Evolutionary conservation across 2,888 invertebrate species (phyloP).

Genomic region (Metallyticus violacea): DNA sequence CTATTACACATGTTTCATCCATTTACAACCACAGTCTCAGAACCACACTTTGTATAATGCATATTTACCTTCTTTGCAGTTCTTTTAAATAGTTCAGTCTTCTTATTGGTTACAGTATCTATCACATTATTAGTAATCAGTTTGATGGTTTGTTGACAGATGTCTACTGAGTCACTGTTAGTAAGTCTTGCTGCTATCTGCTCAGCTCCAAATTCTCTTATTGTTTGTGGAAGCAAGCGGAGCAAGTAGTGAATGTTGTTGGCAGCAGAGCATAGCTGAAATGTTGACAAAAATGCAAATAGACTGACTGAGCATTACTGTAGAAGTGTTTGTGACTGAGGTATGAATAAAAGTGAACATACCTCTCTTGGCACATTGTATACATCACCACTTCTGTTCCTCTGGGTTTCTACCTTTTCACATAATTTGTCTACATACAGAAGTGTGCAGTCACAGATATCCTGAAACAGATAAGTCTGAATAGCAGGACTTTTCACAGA

Average conservation of each 20-base stretch:
- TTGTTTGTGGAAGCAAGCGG: conserved; percentile 79
- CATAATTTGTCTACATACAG: conserved; percentile 88
- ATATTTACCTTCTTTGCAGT: conserved; percentile 71
- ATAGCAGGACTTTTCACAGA: no score
- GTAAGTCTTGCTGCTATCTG: conserved; percentile 69
- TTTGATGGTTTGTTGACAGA: conserved; percentile 75
- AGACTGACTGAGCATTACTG: background rate
- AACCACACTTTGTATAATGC: background rate
- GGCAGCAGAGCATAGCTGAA: conserved; percentile 85
- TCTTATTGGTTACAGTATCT: conserved; percentile 84
- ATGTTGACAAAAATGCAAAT: background rate
- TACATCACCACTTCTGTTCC: conserved; percentile 53
- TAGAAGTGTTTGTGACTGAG: background rate
- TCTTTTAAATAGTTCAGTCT: conserved; percentile 77
- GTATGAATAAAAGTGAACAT: background rate
- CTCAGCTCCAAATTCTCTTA: conserved; percentile 80
- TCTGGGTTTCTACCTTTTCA: conserved; percentile 61
- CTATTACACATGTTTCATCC: no score
- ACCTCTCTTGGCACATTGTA: conserved; percentile 73
- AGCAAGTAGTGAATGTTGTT: conserved; percentile 96
- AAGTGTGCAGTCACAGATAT: conserved; percentile 88
- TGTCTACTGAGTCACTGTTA: conserved; percentile 73
- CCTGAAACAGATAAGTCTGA: conserved; percentile 56
- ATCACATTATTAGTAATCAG: conserved; percentile 83
- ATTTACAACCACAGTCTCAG: no score